Base-by-base conservation (phyloP, 2,113 vertebrate genomes). In the Malurus elegans region DNA sequence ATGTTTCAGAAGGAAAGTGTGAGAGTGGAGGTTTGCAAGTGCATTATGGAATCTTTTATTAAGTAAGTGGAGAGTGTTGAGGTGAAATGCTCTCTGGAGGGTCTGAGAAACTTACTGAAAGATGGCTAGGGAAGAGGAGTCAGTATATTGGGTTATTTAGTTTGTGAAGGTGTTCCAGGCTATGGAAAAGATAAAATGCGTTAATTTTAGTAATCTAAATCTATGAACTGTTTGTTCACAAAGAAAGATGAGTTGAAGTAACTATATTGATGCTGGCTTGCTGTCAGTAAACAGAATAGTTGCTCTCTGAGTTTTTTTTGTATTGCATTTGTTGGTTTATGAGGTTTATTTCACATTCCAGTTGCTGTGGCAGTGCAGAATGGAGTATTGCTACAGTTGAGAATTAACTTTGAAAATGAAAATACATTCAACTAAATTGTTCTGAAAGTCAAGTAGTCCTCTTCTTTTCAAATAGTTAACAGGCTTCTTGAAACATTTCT, bases 1-100 rank as follows among this genome's bases (percentile, higher is more conserved):
- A 99, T 99, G 99, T 99, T 99, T 97, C 99, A 99, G 96, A 99
- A 99, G 90, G 99, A 99, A 94, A 98, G 97, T 20, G 99, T 99
- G 74, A 98, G 99, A 90, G 99, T 99, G 78, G 99, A 99, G 88
- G 99, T 99, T 88, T 99, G 99, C 97, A 98, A 98, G 74, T 98
- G 98, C 96, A 99, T 99, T 97, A 99, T 99, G 99, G 99, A 99
- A 86, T 98, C 99, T 94, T 99, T 99, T 92, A 99, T 99, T 96
- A 99, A 98, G 99, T 99, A 97, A 97, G 98, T 97, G 50, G 45
- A 36, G 62, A 34, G 10, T 10, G 31, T 21, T 31, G 20, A 23
- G 57, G 79, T 90, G 48, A 79, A 94, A 45, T 18, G 32, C 14
- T 6, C 67, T 78, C 64, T 83, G 47, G 38, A 75, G 50, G 34